Base-by-base conservation (phyloP, 2,888 invertebrate species). In the Hirtodrosophila confusa region DNA sequence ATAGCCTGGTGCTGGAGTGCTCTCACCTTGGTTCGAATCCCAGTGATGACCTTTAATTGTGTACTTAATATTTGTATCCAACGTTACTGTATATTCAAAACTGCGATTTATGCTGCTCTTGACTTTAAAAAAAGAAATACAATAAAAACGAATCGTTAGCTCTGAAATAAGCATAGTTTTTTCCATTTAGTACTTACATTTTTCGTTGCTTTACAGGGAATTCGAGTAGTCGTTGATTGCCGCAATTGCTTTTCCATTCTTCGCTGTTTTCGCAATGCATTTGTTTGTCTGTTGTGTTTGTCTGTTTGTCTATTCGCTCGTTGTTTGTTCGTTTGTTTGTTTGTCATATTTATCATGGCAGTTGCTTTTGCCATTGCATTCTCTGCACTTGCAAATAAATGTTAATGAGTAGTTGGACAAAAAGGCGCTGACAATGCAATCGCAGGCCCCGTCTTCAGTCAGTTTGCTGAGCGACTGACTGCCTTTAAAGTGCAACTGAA, bases 291-390 rank as follows among this genome's bases (percentile, higher is more conserved):
- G 61, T 75, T 74, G 62, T 72, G 43, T 50, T 58, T 61, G 79
- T 56, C 53, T 58, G 69, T 65, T 70, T 70, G 55, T 56, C 70
- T 65, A 60, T 75, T 67, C 54, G 63, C 66, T 58, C 51, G 56
- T 79, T 78, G 71, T 71, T 75, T 55, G 66, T 62, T 75, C 67
- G 57, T 60, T 78, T 68, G 70, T 77, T 37, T 74, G 75, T 84
- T 87, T 78, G 84, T 84, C 87, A 83, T 86, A 77, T 86, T 83
- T 87, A 88, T 88, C 88, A 87, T 88, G 79, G 75, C 88, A 84
- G 88, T 83, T 84, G 86, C 86, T 65, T 72, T 66, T 73, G 61
- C 65, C 55, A 71, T 67, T 64, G 66, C 73, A 67, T 76, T 80
- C 86, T 80, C 77, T 76, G 80, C 85, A 82, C 82, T 87, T 85